Evolutionary conservation across 2,888 invertebrate species (phyloP).

Genomic region (Pyrrhia umbra): DNA sequence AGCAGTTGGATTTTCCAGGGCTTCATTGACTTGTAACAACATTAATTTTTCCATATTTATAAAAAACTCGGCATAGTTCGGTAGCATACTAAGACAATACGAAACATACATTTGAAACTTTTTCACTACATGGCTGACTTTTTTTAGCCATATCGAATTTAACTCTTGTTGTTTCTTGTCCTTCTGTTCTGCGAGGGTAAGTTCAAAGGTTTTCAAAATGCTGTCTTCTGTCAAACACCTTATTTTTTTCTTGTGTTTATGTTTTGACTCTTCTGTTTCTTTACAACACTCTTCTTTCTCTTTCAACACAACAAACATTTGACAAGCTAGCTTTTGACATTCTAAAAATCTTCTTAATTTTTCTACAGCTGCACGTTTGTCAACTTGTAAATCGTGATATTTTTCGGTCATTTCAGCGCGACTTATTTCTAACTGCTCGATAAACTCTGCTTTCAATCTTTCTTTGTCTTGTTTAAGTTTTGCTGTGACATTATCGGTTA

Average conservation of each 20-base stretch:
- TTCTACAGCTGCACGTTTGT: slow-evolving; percentile 66
- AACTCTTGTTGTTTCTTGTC: slow-evolving; percentile 71
- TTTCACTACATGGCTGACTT: slow-evolving; percentile 81
- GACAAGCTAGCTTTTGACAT: slow-evolving; percentile 83
- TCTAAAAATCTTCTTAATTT: slow-evolving; percentile 51
- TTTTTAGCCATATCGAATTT: slow-evolving; percentile 78
- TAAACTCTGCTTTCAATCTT: slow-evolving; percentile 72
- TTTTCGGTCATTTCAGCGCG: slow-evolving; percentile 63
- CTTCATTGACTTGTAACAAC: slow-evolving; percentile 79
- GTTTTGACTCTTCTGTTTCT: slow-evolving; percentile 71
- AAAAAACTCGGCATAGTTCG: slow-evolving; percentile 83
- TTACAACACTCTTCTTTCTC: slow-evolving; percentile 78
- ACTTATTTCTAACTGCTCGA: slow-evolving; percentile 66
- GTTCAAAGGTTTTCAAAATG: slow-evolving; percentile 74
- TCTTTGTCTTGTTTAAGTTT: slow-evolving; percentile 71
- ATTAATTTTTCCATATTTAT: slow-evolving; percentile 82
- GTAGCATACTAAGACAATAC: slow-evolving; percentile 76
- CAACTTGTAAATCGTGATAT: slow-evolving; percentile 78
- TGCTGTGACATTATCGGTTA: slow-evolving; percentile 72
- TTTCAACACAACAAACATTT: slow-evolving; percentile 81
- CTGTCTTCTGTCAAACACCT: slow-evolving; percentile 71
- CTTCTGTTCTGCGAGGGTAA: slow-evolving; percentile 73
- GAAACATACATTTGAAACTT: slow-evolving; percentile 81
- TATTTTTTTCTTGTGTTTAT: slow-evolving; percentile 76
- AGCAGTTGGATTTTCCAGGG: slow-evolving; percentile 71